A percentile compares a stretch with the other conserved stretches of the same genome.
phyloP scores from a whole-genome alignment of 30 jellyfish, hydroid and myxozoan genomes.

The Hydractinia symbiolongicarpus region DNA sequence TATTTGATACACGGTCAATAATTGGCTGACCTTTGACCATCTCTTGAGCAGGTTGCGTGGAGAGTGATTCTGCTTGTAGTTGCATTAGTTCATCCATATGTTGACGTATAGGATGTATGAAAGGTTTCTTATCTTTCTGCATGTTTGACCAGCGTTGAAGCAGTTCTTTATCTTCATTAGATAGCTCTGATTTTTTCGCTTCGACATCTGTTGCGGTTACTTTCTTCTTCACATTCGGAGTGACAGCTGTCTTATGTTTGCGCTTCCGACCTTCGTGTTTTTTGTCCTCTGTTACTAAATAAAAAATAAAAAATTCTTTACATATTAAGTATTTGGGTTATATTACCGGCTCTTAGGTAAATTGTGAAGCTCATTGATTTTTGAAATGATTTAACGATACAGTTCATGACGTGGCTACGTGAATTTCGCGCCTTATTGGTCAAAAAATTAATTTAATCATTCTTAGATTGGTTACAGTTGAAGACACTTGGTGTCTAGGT shows the following conservation, averaged over 20 bases:
- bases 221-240: slow-evolving; percentile 29
- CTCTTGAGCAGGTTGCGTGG: slow-evolving; percentile 14
- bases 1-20: slow-evolving; percentile 16
- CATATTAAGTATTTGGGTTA: no score
- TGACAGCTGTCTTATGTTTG: slow-evolving; percentile 23
- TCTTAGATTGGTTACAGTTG: no score
- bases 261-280: slow-evolving; percentile 51
- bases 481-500: no score
- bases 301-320: neutral
- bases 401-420: no score
- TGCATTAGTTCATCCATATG: slow-evolving; percentile 75
- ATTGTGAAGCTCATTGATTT: no score
- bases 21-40: slow-evolving; percentile 31
- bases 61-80: slow-evolving; percentile 37
- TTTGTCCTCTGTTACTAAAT: slow-evolving; percentile 3
- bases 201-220: slow-evolving; percentile 28
- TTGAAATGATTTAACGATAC: no score
- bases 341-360: no score
- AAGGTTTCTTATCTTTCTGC: slow-evolving; percentile 84
- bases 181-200: slow-evolving; percentile 17
- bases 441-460: no score
- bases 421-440: no score
- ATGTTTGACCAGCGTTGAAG: slow-evolving; percentile 87
- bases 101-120: slow-evolving; percentile 90
- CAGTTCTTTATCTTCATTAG: slow-evolving; percentile 59